Evolutionary conservation across 2,888 invertebrate species (phyloP), one percentile per base, ranked within the genome.

Genomic region (Caenorhabditis plicata): DNA sequence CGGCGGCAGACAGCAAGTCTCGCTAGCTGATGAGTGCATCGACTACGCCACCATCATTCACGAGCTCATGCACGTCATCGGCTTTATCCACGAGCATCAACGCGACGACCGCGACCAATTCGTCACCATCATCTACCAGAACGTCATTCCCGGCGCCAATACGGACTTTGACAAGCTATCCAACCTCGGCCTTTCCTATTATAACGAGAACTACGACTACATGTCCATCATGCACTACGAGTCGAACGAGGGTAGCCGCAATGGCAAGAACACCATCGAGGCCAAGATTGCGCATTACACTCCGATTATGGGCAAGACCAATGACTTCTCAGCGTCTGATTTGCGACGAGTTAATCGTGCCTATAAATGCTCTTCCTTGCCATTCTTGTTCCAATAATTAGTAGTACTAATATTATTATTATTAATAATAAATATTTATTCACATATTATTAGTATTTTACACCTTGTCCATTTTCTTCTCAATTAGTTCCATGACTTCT

Each of bases 1-100:
- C 35, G 89, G 89, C 0, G 89, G 89, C 0, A 84, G 87, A 4
- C 90, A 90, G 81, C 85, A 88, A 13, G 85, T 90, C 0, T 87
- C 88, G 1, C 81, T 90, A 25, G 77, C 78, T 5, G 73, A 78
- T 33, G 80, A 81, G 43, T 83, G 83, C 60, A 76, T 82, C 29
- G 77, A 77, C 29, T 81, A 82, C 43, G 83, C 89, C 7, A 88
- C 87, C 1, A 85, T 88, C 2, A 85, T 88, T 13, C 89, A 90
- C 77, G 90, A 90, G 81, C 84, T 90, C 79, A 84, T 90, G 73
- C 90, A 90, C 64, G 78, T 78, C 20, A 75, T 78, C 33, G 78
- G 71, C 4, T 78, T 78, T 56, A 78, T 78, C 29, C 78, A 78
- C 46, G 78, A 78, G 45, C 78, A 78, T 48, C 78, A 78, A 52